phyloP scores from a whole-genome alignment of 2,797 vertebrate species.

The Acanthurus lineatus region DNA sequence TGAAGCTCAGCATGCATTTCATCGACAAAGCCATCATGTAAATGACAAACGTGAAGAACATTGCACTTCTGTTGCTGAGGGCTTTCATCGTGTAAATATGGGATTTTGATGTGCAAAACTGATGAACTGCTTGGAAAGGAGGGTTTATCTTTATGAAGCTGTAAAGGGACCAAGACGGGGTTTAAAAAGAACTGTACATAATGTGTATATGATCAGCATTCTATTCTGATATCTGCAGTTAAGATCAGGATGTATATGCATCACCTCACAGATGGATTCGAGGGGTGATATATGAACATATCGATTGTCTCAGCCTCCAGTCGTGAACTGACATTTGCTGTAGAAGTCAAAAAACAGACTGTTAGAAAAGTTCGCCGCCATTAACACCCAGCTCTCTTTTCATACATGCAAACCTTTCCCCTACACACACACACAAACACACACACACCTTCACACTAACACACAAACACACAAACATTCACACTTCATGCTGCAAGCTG shows the following conservation, averaged over 20 bases:
- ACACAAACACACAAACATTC: conserved; percentile 48
- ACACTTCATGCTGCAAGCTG: conserved; percentile 84
- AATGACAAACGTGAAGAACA: conserved; percentile 73
- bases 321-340: conserved; percentile 83
- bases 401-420: conserved; percentile 47
- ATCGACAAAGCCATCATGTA: conserved; percentile 84
- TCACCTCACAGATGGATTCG: conserved; percentile 80
- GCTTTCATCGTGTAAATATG: conserved; percentile 81
- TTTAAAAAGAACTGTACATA: conserved; percentile 86
- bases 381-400: conserved; percentile 72
- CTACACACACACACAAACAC: neutral
- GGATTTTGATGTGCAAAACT: conserved; percentile 64
- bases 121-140: conserved; percentile 61
- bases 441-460: conserved; percentile 34
- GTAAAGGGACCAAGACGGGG: conserved; percentile 81
- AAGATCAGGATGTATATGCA: conserved; percentile 80
- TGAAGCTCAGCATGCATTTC: conserved; percentile 91
- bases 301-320: conserved; percentile 84
- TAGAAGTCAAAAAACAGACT: conserved; percentile 87
- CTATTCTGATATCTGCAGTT: conserved; percentile 83
- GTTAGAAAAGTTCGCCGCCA: conserved; percentile 83
- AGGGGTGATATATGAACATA: conserved; percentile 74
- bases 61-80: conserved; percentile 87
- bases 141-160: conserved; percentile 69
- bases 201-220: conserved; percentile 85